Percentiles rank a stretch among this genome's conserved stretches.
phyloP scores from a whole-genome alignment of 2,113 vertebrate genomes.

The Oreotrochilus melanogaster region DNA sequence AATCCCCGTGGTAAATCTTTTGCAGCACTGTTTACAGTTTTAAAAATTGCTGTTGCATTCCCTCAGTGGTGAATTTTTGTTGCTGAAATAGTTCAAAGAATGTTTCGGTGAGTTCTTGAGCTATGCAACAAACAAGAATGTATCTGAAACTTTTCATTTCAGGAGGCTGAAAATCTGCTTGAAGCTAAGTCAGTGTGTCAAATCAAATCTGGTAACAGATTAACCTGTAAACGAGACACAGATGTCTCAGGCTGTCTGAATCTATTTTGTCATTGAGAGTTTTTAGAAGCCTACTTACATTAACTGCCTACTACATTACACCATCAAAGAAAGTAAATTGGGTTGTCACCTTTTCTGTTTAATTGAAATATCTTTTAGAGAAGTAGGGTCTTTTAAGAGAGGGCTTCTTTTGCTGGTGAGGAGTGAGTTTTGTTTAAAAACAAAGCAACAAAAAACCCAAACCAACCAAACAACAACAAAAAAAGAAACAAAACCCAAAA shows the following conservation, averaged over 20 bases:
- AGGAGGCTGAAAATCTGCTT: not conserved
- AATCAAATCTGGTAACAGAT: conserved; percentile 50
- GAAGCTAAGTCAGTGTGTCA: conserved; percentile 19
- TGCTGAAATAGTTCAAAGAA: not conserved
- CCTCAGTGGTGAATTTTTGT: not conserved
- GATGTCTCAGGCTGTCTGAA: conserved; percentile 13
- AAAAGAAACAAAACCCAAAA: too few species aligned
- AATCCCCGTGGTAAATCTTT: not conserved
- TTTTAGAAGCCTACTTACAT: not conserved
- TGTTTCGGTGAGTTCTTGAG: not conserved
- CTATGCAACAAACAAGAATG: not conserved
- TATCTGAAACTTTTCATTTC: not conserved
- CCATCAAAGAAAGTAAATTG: not conserved
- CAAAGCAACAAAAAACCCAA: not conserved
- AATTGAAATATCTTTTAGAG: not conserved
- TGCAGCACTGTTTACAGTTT: not conserved
- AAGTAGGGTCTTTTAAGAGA: not conserved
- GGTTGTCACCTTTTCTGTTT: not conserved
- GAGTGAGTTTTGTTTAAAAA: not conserved
- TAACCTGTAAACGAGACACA: conserved; percentile 45
- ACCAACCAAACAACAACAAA: too few species aligned
- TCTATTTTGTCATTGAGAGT: conserved; percentile 30
- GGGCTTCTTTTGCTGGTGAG: not conserved
- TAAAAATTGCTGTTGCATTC: not conserved
- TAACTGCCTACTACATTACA: not conserved